Evolutionary conservation across 1,140 invertebrate genomes (phyloP).

Genomic region (Drosophila parabipectinata): DNA sequence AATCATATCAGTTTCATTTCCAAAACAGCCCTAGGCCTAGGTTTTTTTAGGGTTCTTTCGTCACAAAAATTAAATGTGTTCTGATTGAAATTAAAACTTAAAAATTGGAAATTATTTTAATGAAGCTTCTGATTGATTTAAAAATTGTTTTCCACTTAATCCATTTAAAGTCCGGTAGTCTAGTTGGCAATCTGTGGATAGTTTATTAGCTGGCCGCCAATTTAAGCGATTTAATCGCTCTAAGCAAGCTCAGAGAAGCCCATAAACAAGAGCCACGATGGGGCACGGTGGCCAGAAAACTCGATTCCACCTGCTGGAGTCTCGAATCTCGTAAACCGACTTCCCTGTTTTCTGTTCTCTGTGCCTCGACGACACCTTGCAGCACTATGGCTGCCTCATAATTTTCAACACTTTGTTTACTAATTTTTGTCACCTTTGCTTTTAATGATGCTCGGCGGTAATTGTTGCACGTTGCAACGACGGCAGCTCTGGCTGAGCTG

Average conservation of each 20-base stretch:
- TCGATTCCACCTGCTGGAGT: conserved; percentile 43
- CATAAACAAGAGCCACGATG: conserved; percentile 26
- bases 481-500: conserved; percentile 34
- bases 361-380: conserved; percentile 33
- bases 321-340: not conserved
- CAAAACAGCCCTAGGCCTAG: not conserved
- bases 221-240: conserved; percentile 50
- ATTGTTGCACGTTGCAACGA: conserved; percentile 55
- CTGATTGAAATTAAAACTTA: too few species aligned
- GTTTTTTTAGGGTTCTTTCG: not conserved
- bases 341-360: not conserved
- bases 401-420: conserved; percentile 82
- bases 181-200: conserved; percentile 15
- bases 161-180: conserved; percentile 18
- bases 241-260: conserved; percentile 30
- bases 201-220: conserved; percentile 36
- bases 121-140: not conserved
- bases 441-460: conserved; percentile 79
- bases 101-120: not conserved
- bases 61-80: too few species aligned
- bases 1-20: not conserved
- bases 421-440: conserved; percentile 81
- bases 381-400: conserved; percentile 62
- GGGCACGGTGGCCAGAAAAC: not conserved
- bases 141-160: conserved; percentile 52